phyloP scores from a whole-genome alignment of 2,113 vertebrate genomes.

The Athene noctua region DNA sequence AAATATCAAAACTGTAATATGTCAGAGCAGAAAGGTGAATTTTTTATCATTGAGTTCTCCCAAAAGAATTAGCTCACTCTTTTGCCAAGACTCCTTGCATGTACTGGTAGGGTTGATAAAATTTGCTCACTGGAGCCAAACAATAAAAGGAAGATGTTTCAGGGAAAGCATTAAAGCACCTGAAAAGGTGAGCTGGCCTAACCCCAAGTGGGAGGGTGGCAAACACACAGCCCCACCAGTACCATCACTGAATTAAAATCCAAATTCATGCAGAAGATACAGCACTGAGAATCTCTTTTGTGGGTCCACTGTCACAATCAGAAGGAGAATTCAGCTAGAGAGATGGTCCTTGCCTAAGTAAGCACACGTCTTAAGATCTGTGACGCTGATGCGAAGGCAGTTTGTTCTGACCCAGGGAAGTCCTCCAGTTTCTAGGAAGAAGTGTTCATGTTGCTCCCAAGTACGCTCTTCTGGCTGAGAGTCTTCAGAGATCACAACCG shows the following conservation, averaged over 20 bases:
- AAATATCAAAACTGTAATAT: neutral
- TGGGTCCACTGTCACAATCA: accelerated
- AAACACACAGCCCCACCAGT: neutral
- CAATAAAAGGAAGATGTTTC: neutral
- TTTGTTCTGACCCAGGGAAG: neutral
- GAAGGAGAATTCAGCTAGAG: neutral
- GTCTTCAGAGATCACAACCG: accelerated
- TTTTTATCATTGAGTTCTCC: neutral
- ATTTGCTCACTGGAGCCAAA: neutral
- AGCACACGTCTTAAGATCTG: accelerated
- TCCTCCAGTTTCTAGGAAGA: neutral
- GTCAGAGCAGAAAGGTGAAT: neutral
- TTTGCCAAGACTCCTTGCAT: neutral
- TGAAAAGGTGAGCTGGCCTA: neutral
- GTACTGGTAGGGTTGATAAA: neutral
- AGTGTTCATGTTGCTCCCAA: neutral
- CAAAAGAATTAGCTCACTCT: neutral
- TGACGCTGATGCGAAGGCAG: accelerated
- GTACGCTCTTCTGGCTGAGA: neutral
- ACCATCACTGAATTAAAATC: neutral
- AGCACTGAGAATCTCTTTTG: neutral
- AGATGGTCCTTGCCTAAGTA: neutral
- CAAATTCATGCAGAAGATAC: neutral
- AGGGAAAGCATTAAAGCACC: neutral
- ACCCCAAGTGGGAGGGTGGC: neutral